Evolutionary conservation across 2,797 vertebrate genomes (phyloP), one percentile per base, ranked within the genome.

Genomic region (Meriones psammophilus): DNA sequence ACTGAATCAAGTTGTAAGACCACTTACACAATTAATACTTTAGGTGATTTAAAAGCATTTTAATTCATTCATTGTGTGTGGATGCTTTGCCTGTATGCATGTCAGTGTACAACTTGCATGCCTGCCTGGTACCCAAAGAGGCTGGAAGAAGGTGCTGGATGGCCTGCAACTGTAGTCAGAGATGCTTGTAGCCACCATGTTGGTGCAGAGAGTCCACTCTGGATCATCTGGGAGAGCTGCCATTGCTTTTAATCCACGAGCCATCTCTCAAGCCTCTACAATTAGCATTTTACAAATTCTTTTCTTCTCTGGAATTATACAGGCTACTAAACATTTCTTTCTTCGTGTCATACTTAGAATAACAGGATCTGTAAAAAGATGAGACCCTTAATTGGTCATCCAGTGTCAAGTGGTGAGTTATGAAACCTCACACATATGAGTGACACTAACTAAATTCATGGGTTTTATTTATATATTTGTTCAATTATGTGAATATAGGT

Each of bases 291-390:
- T 60, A 66, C 22, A 66, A 66, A 46, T 66, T 33, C 4, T 22
- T 50, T 77, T 90, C 69, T 89, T 14, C 81, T 87, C 33, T 77
- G 46, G 42, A 42, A 39, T 85, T 88, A 3, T 50, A 13, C 4
- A 86, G 28, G 10, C 2, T 64, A 46, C 88, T 89, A 2, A 90
- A 84, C 20, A 73, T n/a, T 33, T 92, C 56, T 95, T 89, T 95
- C 4, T 78, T 26, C 8, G 18, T 13, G 24, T 20, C 1, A 83
- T 30, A 88, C 86, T 94, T 80, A 83, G 10, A 88, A 93, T 54
- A 92, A 68, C 0, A 80, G 3, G 9, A 5, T 4, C 60, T 66
- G 3, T 58, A 6, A 28, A 50, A 12, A 62, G 56, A 66, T 12
- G 39, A 66, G 22, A 81, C 56, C 58, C 56, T 39, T 36, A 81